Base-by-base conservation (phyloP, 2,888 invertebrate species). In the Stenodera caucasica region DNA sequence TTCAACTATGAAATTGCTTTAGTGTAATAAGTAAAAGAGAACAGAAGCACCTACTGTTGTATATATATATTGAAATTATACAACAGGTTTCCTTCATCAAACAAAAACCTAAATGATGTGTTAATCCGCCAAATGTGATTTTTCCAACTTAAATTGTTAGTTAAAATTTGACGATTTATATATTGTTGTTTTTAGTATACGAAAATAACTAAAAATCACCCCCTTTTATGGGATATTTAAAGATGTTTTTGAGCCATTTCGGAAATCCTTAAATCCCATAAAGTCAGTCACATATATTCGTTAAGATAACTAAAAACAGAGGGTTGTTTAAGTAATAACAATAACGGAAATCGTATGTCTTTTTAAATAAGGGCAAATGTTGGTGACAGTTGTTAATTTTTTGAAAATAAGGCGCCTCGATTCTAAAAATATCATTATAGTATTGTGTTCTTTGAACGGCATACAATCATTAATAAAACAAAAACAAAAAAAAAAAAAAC, bases 201-300 rank as follows among this genome's bases (percentile, higher is more conserved):
- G 8, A 40, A 14, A 7, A n/a, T n/a, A 40, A 40, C 26, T 18
- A 9, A 40, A 40, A 8, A 12, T 12, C 51, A 12, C 12, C 30
- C 45, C 53, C 23, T 8, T 53, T 58, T 40, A 45, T 18, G 21
- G 53, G 2, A 26, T 26, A 5, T 26, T 4, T 26, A 26, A 40
- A 40, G 8, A 61, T 65, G 60, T 61, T 59, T 55, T 53, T 57
- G 67, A 74, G 70, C 65, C 68, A 60, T 72, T 73, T 73, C 72
- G 74, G 74, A 73, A 73, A 72, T 72, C 73, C 71, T 70, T 66
- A 70, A 68, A 68, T 65, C 67, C 64, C 67, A 72, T 73, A 73
- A 73, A 72, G 66, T 59, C 61, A 55, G 50, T 58, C 71, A 72
- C 61, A 53, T 49, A 55, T 70, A 71, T 74, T 70, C 61, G 58